Base-by-base conservation (phyloP, 2,888 invertebrate species). In the Sarcophaga carnaria region DNA sequence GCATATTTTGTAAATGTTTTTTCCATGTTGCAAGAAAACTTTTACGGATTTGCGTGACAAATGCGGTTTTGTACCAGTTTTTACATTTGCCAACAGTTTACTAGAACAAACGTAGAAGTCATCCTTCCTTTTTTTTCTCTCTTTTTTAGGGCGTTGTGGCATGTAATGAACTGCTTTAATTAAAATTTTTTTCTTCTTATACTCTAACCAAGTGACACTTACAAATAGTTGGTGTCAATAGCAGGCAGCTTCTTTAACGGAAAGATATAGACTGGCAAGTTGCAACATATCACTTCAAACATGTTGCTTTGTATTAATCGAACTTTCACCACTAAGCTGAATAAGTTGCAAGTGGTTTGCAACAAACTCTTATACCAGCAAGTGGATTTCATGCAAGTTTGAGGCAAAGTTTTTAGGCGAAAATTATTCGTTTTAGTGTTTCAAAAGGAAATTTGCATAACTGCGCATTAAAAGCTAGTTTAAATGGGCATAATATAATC, bases 171-270 rank as follows among this genome's bases (percentile, higher is more conserved):
- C n/a, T 63, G n/a, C 78, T 78, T 80, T 74, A 37, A 37, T 37
- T 37, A 37, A 63, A 60, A 22, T 60, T 66, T 60, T 66, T 63
- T 54, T 72, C 69, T 63, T 63, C 59, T 59, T 63, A 37, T 54
- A 54, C 10, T 75, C 74, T 67, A 25, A 37, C 74, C 37, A 8
- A 59, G n/a, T 87, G 88, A 88, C 88, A 88, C 66, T 76, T 85
- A 88, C 89, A 88, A 89, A 89, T 89, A 88, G 86, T 88, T 85
- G 77, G 83, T 88, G 89, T 89, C 89, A 89, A 70, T 71, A 63
- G 54, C 76, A 14, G 25, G n/a, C 54, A 54, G 54, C 37, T 37
- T 37, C 37, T 37, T 37, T 37, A 47, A 64, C 22, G 11, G 62
- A 81, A n/a, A 12, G 3, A 45, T 63, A 72, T 69, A 80, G 69